Evolutionary conservation across 2,888 invertebrate species (phyloP).

Genomic region (Spisula solida): DNA sequence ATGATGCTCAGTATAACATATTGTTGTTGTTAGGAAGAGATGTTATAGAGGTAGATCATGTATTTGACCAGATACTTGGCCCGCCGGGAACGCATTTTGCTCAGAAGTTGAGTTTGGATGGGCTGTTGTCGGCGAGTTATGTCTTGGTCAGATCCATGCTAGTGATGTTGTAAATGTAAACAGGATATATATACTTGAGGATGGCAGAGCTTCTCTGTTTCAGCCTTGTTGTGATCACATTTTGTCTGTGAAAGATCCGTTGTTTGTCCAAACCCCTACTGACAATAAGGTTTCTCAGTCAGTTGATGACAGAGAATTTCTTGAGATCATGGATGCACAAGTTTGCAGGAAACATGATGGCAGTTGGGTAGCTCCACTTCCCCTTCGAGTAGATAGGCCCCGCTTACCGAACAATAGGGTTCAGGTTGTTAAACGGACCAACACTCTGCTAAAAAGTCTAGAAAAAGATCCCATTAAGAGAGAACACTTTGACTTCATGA

Average conservation of each 20-base stretch:
- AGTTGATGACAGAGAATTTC: slow-evolving; percentile 45
- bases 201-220: not conserved
- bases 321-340: slow-evolving; percentile 52
- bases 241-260: not conserved
- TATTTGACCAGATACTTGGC: slow-evolving; percentile 39
- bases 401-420: not conserved
- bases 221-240: not conserved
- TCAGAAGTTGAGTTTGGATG: slow-evolving; percentile 42
- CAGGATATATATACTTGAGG: slow-evolving; percentile 30
- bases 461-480: slow-evolving; percentile 49
- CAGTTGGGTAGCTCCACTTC: slow-evolving; percentile 59
- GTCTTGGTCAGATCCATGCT: slow-evolving; percentile 54
- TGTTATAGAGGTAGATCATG: slow-evolving; percentile 42
- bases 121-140: slow-evolving; percentile 58
- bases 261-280: not conserved
- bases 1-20: slow-evolving; percentile 29
- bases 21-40: slow-evolving; percentile 45
- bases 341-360: slow-evolving; percentile 45
- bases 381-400: not conserved
- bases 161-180: slow-evolving; percentile 42
- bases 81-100: slow-evolving; percentile 44
- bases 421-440: not conserved
- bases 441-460: slow-evolving; percentile 16
- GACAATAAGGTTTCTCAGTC: not conserved
- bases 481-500: slow-evolving; percentile 64